A percentile compares a stretch with the other conserved stretches of the same genome.
Evolutionary conservation across 2,888 invertebrate species (phyloP).

Genomic region (Mythimna ferrago): DNA sequence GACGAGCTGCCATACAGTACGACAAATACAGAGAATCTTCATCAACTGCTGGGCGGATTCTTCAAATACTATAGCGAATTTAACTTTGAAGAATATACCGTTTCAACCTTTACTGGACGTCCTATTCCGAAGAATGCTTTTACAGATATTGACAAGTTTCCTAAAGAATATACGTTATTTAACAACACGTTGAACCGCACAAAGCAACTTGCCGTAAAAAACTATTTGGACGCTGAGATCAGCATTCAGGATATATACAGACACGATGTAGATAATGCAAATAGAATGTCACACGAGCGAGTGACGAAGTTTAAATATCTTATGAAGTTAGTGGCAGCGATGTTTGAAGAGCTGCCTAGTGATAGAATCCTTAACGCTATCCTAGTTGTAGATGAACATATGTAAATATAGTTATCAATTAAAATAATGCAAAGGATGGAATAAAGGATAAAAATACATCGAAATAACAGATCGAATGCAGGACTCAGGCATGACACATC

Average conservation of each 20-base stretch:
- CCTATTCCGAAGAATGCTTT: constrained; percentile 31
- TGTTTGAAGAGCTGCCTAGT: constrained; percentile 27
- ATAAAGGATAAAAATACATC: no score
- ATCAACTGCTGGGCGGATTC: constrained; percentile 58
- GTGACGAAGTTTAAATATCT: constrained; percentile 13
- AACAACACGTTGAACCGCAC: constrained; percentile 2
- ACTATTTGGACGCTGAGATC: constrained; percentile 1
- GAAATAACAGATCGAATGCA: no score
- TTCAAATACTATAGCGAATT: constrained; percentile 61
- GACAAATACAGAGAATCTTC: constrained; percentile 25
- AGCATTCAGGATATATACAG: constrained; percentile 38
- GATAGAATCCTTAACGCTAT: constrained; percentile 31
- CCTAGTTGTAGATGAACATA: neutral
- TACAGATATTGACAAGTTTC: constrained; percentile 21
- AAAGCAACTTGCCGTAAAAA: neutral
- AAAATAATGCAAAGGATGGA: no score
- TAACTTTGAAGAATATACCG: constrained; percentile 49
- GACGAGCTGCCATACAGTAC: constrained; percentile 23
- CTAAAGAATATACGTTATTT: constrained; percentile 37
- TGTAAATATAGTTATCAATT: no score
- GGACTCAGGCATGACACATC: no score
- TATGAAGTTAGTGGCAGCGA: constrained; percentile 21
- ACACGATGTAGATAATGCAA: constrained; percentile 10
- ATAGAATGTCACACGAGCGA: neutral
- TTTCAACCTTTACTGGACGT: constrained; percentile 56